Base-by-base conservation (phyloP, 2,888 invertebrate genomes). In the Andrena hattorfiana region DNA sequence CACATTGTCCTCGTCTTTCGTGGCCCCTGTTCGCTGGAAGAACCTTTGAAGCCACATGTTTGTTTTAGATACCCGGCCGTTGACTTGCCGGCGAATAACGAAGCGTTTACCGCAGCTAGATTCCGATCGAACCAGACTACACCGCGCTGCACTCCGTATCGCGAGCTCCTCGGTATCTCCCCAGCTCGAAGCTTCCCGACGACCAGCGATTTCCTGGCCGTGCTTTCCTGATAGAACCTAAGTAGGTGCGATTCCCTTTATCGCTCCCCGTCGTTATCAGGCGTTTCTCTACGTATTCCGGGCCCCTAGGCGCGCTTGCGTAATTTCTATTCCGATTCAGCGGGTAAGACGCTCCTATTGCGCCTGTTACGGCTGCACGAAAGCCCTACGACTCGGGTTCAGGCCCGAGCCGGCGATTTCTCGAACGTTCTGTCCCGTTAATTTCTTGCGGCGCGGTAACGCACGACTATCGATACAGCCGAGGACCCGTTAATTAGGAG, bases 41-140 rank as follows among this genome's bases (percentile, higher is more conserved):
- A 88, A 83, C 81, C 85, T 85, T 84, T 85, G 84, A 85, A 88
- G 90, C 90, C 89, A 91, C 91, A 91, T 93, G 92, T 93, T 93
- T 93, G 92, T 92, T 91, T 93, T 92, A 93, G 93, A 93, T 93
- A 93, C 90, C 86, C 89, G 93, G 92, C 89, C 93, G 89, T 93
- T 93, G 93, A 93, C 93, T 93, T 88, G 83, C 70, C 69, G 78
- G 80, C 89, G 88, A 89, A 89, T 87, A 89, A 88, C 81, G 60
- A 63, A 75, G 74, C 56, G 56, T 56, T 79, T 66, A 71, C 82
- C 80, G 71, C 62, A 54, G 75, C 72, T 68, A 70, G 35, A 70
- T 85, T 85, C 80, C 81, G 76, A 77, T 84, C 73, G 64, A 75
- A 76, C 80, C 54, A 35, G 72, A 23, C 64, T 70, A 59, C 70